Conservation (phyloP, 2,888 invertebrate species). For the Tillus elongatus region DNA sequence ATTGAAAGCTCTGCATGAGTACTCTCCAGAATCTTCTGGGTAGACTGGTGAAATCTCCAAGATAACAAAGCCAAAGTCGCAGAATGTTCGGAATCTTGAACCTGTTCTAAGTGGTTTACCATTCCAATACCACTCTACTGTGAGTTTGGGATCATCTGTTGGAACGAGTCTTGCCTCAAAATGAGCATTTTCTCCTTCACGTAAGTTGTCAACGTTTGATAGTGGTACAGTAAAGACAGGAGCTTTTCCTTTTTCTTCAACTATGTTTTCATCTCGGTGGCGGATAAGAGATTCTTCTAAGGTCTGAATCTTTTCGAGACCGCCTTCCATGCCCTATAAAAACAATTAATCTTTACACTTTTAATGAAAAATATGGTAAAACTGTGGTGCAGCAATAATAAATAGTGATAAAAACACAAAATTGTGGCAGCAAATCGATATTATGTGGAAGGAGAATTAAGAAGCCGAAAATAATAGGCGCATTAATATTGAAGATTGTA, state of each 20-base stretch:
- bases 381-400: too few species aligned
- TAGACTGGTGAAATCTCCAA: conserved; percentile 95
- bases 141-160: conserved; percentile 82
- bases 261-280: conserved; percentile 59
- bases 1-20: conserved; percentile 79
- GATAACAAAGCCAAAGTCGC: conserved; percentile 96
- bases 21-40: conserved; percentile 91
- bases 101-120: conserved; percentile 82
- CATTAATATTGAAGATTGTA: too few species aligned
- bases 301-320: conserved; percentile 84
- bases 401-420: too few species aligned
- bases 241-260: conserved; percentile 73
- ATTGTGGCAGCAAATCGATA: too few species aligned
- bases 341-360: conserved; percentile 1
- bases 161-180: conserved; percentile 84
- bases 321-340: conserved; percentile 82
- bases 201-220: conserved; percentile 74
- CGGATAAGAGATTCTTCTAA: conserved; percentile 84
- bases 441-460: too few species aligned
- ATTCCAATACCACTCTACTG: conserved; percentile 92
- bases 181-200: conserved; percentile 87
- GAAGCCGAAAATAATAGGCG: too few species aligned
- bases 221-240: conserved; percentile 85
- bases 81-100: conserved; percentile 90
- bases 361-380: conserved; percentile 8